These are phyloP conservation scores for Ciconia boyciana DNA, from an alignment of 2,113 vertebrate genomes.

Conservation along the genomic window DNA sequence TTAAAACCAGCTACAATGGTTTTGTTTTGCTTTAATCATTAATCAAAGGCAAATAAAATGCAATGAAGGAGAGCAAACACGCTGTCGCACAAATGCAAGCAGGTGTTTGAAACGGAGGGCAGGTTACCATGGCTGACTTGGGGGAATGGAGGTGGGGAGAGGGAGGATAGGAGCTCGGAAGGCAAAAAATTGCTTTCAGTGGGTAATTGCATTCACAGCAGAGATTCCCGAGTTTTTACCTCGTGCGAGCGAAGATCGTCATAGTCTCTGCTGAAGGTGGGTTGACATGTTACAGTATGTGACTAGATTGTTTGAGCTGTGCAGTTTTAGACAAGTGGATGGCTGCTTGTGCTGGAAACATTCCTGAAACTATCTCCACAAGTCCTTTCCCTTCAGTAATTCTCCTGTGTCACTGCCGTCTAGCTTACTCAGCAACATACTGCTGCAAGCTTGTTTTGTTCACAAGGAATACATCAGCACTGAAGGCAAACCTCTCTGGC, in stretches of 20 bases:
- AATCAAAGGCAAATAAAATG: neutral
- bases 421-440: neutral
- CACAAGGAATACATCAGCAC: neutral
- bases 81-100: neutral
- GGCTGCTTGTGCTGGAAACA: neutral
- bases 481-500: neutral
- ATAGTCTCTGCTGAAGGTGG: neutral
- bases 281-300: neutral
- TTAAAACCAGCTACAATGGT: neutral
- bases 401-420: neutral
- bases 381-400: neutral
- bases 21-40: conserved; percentile 4
- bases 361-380: neutral
- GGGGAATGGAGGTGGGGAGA: neutral
- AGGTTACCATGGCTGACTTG: neutral
- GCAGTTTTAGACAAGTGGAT: neutral
- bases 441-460: neutral
- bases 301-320: neutral
- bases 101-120: neutral
- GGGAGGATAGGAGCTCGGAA: neutral
- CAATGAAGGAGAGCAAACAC: neutral
- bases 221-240: neutral
- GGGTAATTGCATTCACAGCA: neutral
- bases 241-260: neutral
- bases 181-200: neutral